Evolutionary conservation across 1,140 invertebrate species (phyloP).

Genomic region (Cyphomyrmex costatus): DNA sequence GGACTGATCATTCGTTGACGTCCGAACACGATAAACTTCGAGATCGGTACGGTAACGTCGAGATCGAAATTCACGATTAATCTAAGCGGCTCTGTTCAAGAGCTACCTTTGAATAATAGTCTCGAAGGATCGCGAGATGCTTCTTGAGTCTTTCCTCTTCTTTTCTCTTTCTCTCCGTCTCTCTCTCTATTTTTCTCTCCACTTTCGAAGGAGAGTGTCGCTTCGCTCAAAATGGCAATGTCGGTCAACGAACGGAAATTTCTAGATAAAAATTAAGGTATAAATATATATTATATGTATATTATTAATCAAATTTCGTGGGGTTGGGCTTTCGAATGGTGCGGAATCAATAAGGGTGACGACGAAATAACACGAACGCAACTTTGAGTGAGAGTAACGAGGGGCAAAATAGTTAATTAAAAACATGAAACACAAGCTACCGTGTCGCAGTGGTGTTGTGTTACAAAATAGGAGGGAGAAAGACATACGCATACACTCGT

Average conservation of each 20-base stretch:
- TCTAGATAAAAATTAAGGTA: constrained; percentile 69
- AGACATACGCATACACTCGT: constrained; percentile 53
- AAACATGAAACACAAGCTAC: constrained; percentile 27
- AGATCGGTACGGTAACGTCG: constrained; percentile 20
- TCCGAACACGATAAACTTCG: constrained; percentile 40
- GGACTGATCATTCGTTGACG: constrained; percentile 30
- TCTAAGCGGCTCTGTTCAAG: neutral
- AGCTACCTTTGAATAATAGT: neutral
- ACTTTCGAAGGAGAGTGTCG: constrained; percentile 29
- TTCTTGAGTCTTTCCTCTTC: constrained; percentile 22
- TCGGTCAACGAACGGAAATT: constrained; percentile 72
- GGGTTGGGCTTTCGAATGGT: constrained; percentile 83
- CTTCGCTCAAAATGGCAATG: constrained; percentile 64
- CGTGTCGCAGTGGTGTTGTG: constrained; percentile 31
- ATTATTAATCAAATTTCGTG: constrained; percentile 74
- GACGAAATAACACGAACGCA: constrained; percentile 49
- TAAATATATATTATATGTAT: constrained; percentile 72
- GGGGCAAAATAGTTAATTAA: constrained; percentile 46
- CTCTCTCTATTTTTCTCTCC: constrained; percentile 15
- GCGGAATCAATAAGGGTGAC: constrained; percentile 65
- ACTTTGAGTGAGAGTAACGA: constrained; percentile 38
- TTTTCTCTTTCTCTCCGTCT: neutral
- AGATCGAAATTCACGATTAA: constrained; percentile 5
- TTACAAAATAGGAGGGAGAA: constrained; percentile 46
- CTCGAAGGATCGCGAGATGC: constrained; percentile 23